phyloP scores from a whole-genome alignment of 2,888 invertebrate genomes.

The Melipona bicolor region DNA sequence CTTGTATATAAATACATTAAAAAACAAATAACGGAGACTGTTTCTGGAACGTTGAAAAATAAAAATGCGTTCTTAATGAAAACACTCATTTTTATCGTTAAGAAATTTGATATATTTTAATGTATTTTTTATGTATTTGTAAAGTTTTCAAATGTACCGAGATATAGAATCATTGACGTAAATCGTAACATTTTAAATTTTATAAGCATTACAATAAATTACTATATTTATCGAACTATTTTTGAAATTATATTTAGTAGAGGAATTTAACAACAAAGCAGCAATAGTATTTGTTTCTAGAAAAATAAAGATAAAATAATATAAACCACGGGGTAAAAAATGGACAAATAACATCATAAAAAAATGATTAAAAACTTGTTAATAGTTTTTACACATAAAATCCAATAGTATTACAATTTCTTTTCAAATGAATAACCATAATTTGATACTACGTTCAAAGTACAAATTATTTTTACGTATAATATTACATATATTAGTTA shows the following conservation, averaged over 20 bases:
- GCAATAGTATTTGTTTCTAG: neutral
- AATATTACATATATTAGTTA: neutral
- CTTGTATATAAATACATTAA: conserved; percentile 56
- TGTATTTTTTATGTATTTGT: conserved; percentile 3
- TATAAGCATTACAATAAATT: conserved; percentile 9
- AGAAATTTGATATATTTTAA: conserved; percentile 5
- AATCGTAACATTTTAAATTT: conserved; percentile 11
- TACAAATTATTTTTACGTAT: neutral
- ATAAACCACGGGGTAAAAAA: neutral
- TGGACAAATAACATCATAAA: neutral
- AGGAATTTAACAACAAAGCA: neutral
- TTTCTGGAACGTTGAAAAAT: conserved; percentile 31
- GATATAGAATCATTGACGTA: neutral
- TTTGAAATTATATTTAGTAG: neutral
- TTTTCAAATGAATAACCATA: neutral
- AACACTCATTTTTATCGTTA: conserved; percentile 5
- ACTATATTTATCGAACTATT: conserved; percentile 8
- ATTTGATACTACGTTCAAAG: neutral
- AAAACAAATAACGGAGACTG: conserved; percentile 25
- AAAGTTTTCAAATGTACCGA: neutral
- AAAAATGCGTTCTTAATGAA: conserved; percentile 16
- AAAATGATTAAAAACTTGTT: neutral
- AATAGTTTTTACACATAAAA: neutral
- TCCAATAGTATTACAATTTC: neutral
- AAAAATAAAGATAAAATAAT: neutral